These are phyloP conservation scores for Drosophila nikananu DNA, from an alignment of 1,140 invertebrate species.

Conservation along the genomic window DNA sequence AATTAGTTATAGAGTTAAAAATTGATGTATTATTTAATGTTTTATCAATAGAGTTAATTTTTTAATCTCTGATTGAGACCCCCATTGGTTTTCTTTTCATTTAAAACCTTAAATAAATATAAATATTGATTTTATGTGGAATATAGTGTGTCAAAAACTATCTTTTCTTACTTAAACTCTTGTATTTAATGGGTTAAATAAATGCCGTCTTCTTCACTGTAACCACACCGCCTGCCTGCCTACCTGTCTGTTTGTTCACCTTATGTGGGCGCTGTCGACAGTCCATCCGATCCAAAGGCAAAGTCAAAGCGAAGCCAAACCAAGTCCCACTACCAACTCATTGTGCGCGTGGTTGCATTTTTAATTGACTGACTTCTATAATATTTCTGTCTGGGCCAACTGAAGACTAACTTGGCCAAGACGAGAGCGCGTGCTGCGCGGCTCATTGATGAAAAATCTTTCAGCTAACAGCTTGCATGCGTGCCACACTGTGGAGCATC, in stretches of 20 bases:
- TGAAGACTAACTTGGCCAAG: constrained; percentile 34
- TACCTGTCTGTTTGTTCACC: constrained; percentile 35
- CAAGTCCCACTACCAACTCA: constrained; percentile 65
- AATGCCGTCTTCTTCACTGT: constrained; percentile 55
- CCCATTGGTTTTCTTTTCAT: too few relatives aligned
- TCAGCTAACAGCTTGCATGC: constrained; percentile 23
- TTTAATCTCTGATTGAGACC: neutral
- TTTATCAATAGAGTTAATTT: neutral
- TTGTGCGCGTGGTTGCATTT: constrained; percentile 80
- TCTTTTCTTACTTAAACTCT: neutral
- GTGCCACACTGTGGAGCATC: constrained; percentile 64
- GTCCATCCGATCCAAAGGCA: constrained; percentile 36
- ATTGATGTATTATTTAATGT: neutral
- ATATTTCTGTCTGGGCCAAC: constrained; percentile 21
- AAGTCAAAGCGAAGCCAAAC: constrained; percentile 45
- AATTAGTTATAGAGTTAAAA: too few relatives aligned
- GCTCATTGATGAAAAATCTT: constrained; percentile 78
- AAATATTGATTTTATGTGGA: neutral
- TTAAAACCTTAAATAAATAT: neutral
- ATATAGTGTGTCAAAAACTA: neutral
- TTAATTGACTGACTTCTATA: constrained; percentile 70
- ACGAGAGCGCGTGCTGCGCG: constrained; percentile 66
- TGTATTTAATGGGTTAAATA: constrained; percentile 23
- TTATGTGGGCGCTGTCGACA: constrained; percentile 50
- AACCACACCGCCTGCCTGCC: constrained; percentile 22